Evolutionary conservation across 2,797 vertebrate genomes (phyloP).

Genomic region (Hoplostethus mediterraneus): DNA sequence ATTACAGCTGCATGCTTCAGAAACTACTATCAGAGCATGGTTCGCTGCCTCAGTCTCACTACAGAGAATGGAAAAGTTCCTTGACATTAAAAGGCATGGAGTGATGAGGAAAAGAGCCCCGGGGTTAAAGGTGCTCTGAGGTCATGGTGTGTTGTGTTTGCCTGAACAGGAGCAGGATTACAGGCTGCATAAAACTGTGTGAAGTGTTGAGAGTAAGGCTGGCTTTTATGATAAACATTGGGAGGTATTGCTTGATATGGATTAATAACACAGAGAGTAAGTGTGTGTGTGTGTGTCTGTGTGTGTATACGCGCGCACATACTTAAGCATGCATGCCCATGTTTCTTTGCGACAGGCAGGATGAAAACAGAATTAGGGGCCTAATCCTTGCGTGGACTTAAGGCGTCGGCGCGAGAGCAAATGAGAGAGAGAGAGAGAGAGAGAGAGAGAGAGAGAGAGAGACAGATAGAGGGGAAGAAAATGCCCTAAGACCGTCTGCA

Average conservation of each 20-base stretch:
- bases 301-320: slow-evolving; percentile 27
- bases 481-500: slow-evolving; percentile 64
- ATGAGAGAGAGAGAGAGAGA: slow-evolving; percentile 48
- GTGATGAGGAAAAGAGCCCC: not conserved
- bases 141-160: not conserved
- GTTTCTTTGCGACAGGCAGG: slow-evolving; percentile 58
- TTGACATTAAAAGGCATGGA: not conserved
- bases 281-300: slow-evolving; percentile 6
- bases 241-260: slow-evolving; percentile 47
- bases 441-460: slow-evolving; percentile 15
- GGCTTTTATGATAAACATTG: slow-evolving; percentile 27
- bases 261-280: slow-evolving; percentile 51
- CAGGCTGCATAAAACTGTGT: not conserved
- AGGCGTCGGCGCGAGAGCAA: slow-evolving; percentile 57
- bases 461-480: slow-evolving; percentile 25
- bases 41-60: slow-evolving; percentile 13
- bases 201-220: slow-evolving; percentile 3
- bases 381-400: slow-evolving; percentile 73
- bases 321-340: slow-evolving; percentile 57
- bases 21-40: slow-evolving; percentile 4
- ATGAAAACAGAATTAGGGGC: slow-evolving; percentile 75
- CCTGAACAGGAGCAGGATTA: slow-evolving; percentile 17
- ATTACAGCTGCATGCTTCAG: not conserved
- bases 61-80: not conserved
- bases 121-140: not conserved